Evolutionary conservation across 2,888 invertebrate species (phyloP).

Genomic region (Phengaris arion): DNA sequence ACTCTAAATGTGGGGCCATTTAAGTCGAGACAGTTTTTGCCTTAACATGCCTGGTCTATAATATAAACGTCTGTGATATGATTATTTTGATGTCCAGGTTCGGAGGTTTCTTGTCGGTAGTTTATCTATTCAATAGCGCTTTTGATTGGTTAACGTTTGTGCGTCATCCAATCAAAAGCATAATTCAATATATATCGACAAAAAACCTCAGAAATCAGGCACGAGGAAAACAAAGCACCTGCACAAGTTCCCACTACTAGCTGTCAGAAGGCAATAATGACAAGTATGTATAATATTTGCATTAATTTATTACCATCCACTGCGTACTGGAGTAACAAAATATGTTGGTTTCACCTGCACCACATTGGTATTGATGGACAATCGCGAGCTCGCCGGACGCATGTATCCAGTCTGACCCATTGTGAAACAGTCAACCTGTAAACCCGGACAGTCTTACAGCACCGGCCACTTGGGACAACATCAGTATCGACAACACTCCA

Average conservation of each 20-base stretch:
- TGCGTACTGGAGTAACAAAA: background rate
- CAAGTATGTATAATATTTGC: background rate
- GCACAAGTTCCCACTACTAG: background rate
- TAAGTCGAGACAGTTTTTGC: too few relatives aligned
- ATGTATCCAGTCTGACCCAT: slow-evolving; percentile 9
- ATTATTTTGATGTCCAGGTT: background rate
- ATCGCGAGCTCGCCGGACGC: slow-evolving; percentile 9
- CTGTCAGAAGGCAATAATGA: background rate
- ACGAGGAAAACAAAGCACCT: background rate
- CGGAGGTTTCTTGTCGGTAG: too few relatives aligned
- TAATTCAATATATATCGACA: too few relatives aligned
- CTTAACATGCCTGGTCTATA: too few relatives aligned
- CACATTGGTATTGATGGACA: background rate
- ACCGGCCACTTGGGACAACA: background rate
- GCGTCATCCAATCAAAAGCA: too few relatives aligned
- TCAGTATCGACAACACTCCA: background rate
- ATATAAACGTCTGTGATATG: too few relatives aligned
- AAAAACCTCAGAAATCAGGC: too few relatives aligned
- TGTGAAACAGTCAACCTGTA: slow-evolving; percentile 20
- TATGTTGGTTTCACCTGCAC: background rate
- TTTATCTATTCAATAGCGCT: too few relatives aligned
- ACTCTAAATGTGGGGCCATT: too few relatives aligned
- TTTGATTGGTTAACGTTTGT: too few relatives aligned
- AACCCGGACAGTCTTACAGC: background rate
- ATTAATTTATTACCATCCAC: background rate